These are phyloP conservation scores for Nibea coibor DNA, from an alignment of 2,113 vertebrate species.

Conservation along the genomic window DNA sequence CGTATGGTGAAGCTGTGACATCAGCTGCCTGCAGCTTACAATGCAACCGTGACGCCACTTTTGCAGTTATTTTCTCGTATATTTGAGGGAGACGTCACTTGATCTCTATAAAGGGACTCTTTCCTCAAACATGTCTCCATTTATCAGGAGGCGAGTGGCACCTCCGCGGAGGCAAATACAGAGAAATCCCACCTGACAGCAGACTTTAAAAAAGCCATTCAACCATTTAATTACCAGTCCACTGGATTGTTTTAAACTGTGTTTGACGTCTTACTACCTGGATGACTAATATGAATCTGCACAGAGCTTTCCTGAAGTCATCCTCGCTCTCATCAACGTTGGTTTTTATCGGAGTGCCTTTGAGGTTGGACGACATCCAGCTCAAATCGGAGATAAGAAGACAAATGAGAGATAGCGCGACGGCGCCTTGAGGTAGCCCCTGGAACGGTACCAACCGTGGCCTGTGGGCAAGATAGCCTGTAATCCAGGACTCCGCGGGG, in stretches of 20 bases:
- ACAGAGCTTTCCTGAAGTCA: not conserved
- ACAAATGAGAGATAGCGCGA: constrained; percentile 36
- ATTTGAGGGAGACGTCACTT: not conserved
- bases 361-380: not conserved
- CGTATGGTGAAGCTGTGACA: not conserved
- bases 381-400: constrained; percentile 11
- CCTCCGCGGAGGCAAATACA: not conserved
- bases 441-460: constrained; percentile 1
- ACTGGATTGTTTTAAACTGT: constrained; percentile 18
- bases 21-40: not conserved
- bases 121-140: constrained; percentile 21
- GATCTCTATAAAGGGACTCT: not conserved
- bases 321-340: not conserved
- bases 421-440: constrained; percentile 14
- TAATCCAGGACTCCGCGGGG: constrained; percentile 35
- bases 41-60: not conserved
- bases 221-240: constrained; percentile 14
- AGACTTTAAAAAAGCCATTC: constrained; percentile 8
- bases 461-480: constrained; percentile 17
- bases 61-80: not conserved
- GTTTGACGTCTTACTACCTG: constrained; percentile 18
- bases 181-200: constrained; percentile 15
- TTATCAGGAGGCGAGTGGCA: not conserved
- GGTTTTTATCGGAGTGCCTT: not conserved
- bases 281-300: constrained; percentile 16